phyloP scores from a whole-genome alignment of 2,113 vertebrate genomes.

The Xyliphius kryptos region DNA sequence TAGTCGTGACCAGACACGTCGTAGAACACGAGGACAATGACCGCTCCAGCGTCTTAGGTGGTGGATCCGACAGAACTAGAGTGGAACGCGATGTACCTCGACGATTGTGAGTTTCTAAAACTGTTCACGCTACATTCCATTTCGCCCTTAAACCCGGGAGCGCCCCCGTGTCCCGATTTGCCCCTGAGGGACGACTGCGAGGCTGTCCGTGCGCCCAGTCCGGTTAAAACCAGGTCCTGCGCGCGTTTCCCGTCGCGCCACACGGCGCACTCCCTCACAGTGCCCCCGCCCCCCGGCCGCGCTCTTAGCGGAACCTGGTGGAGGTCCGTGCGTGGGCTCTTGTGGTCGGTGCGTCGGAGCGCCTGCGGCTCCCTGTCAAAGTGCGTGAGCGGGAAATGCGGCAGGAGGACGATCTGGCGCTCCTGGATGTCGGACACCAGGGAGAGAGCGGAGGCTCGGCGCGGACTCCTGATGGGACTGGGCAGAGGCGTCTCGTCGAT shows the following conservation, averaged over 20 bases:
- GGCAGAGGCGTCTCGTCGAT: conserved; percentile 72
- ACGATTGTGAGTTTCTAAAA: conserved; percentile 79
- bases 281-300: too few species aligned
- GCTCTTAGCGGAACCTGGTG: conserved; percentile 49
- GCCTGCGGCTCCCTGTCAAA: conserved; percentile 79
- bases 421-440: conserved; percentile 64
- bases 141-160: conserved; percentile 54
- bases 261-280: not conserved
- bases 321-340: conserved; percentile 43
- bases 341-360: conserved; percentile 59
- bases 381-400: conserved; percentile 73
- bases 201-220: conserved; percentile 41
- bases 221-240: conserved; percentile 39
- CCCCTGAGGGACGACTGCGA: conserved; percentile 43
- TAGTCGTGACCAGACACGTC: too few species aligned
- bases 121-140: conserved; percentile 76
- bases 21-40: not conserved
- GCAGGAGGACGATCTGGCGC: conserved; percentile 50
- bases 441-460: conserved; percentile 66
- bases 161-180: conserved; percentile 50
- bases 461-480: conserved; percentile 66
- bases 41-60: conserved; percentile 49
- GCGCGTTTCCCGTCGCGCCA: conserved; percentile 34
- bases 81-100: conserved; percentile 74
- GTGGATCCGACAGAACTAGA: conserved; percentile 77